Evolutionary conservation across 2,113 vertebrate species (phyloP).

Genomic region (Jacana jacana): DNA sequence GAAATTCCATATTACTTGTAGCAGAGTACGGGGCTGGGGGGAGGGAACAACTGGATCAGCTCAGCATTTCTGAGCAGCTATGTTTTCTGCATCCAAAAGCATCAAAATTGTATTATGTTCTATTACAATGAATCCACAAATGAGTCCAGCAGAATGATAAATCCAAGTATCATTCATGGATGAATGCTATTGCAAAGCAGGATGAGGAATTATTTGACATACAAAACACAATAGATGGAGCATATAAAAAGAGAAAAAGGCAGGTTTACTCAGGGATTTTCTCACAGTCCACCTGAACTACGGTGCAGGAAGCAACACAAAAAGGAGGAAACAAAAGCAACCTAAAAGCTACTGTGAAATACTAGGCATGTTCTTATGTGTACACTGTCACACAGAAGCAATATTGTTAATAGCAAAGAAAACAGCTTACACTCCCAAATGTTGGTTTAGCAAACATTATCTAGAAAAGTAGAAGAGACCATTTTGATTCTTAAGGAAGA

Average conservation of each 20-base stretch:
- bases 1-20: background rate
- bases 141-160: constrained; percentile 15
- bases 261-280: background rate
- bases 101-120: background rate
- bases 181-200: background rate
- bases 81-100: background rate
- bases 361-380: rapidly evolving
- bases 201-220: constrained; percentile 22
- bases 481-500: background rate
- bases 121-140: constrained; percentile 20
- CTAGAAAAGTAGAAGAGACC: background rate
- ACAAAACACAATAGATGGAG: background rate
- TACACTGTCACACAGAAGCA: background rate
- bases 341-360: background rate
- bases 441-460: background rate
- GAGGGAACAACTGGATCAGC: background rate
- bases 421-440: background rate
- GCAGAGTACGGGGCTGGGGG: background rate
- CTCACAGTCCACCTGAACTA: background rate
- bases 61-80: constrained; percentile 12
- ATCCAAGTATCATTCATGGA: background rate
- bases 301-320: background rate
- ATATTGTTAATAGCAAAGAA: background rate
- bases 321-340: background rate
- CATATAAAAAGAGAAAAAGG: background rate